These are phyloP conservation scores for Drosophila austrosaltans DNA, from an alignment of 2,888 invertebrate genomes.

Conservation along the genomic window DNA sequence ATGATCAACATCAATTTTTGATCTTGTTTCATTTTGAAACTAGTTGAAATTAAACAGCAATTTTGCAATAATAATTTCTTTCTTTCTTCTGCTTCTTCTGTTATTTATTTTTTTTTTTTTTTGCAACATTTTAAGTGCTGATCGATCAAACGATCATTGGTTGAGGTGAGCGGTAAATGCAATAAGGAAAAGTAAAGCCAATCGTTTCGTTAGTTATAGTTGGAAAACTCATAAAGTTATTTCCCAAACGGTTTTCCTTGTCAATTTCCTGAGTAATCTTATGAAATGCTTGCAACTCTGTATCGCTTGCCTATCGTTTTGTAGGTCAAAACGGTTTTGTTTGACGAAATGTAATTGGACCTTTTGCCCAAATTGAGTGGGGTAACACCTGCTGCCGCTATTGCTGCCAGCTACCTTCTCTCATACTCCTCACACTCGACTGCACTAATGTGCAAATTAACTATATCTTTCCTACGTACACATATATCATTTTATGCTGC, in stretches of 20 bases:
- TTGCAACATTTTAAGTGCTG: conserved; percentile 17
- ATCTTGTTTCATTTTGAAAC: conserved; percentile 12
- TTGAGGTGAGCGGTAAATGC: conserved; percentile 38
- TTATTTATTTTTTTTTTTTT: not conserved
- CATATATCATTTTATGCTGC: conserved; percentile 23
- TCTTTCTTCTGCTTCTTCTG: conserved; percentile 5
- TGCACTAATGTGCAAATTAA: conserved; percentile 66
- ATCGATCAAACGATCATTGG: conserved; percentile 36
- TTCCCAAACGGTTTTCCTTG: conserved; percentile 40
- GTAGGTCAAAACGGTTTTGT: conserved; percentile 62
- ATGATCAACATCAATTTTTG: conserved; percentile 22
- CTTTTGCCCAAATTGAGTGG: conserved; percentile 19
- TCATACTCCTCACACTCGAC: conserved; percentile 15
- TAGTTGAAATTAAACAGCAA: conserved; percentile 9
- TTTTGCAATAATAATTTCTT: conserved; percentile 3
- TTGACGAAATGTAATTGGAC: conserved; percentile 8
- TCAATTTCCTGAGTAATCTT: conserved; percentile 36
- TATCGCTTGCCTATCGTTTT: not conserved
- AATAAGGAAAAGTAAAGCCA: conserved; percentile 67
- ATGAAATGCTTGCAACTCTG: conserved; percentile 26
- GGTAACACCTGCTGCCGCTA: conserved; percentile 2
- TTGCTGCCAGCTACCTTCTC: conserved; percentile 26
- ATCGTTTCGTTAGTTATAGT: conserved; percentile 40
- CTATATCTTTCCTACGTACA: conserved; percentile 28
- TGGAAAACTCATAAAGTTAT: conserved; percentile 43